Evolutionary conservation across 2,888 invertebrate genomes (phyloP).

Genomic region (Oscheius sp.): DNA sequence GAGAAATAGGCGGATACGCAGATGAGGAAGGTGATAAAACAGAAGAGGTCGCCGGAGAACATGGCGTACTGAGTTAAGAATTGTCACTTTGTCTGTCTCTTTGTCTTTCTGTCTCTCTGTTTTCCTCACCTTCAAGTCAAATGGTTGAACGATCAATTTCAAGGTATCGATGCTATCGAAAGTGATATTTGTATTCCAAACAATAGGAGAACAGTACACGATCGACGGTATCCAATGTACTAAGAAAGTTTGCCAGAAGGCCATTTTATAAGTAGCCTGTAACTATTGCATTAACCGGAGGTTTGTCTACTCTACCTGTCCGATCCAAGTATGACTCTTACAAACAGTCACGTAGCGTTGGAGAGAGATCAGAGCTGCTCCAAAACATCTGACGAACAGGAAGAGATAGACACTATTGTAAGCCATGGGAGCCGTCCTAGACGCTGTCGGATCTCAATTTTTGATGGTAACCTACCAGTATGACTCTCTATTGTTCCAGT

Average conservation of each 20-base stretch:
- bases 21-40: conserved; percentile 21
- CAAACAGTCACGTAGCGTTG: conserved; percentile 28
- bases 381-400: conserved; percentile 17
- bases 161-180: conserved; percentile 2
- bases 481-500: background rate
- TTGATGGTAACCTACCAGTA: no score
- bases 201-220: conserved; percentile 11
- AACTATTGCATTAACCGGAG: no score
- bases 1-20: background rate
- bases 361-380: conserved; percentile 26
- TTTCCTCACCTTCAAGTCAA: conserved; percentile 3
- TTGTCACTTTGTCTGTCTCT: background rate
- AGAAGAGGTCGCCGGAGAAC: conserved; percentile 25
- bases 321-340: conserved; percentile 1
- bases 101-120: no score
- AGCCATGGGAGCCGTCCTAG: conserved; percentile 11
- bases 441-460: background rate
- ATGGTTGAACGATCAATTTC: background rate
- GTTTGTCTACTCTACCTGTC: background rate
- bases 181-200: conserved; percentile 19
- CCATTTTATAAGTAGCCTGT: background rate
- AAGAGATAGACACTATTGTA: conserved; percentile 21
- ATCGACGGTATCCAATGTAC: conserved; percentile 16
- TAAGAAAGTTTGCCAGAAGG: conserved; percentile 12
- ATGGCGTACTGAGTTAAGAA: background rate